Evolutionary conservation across 1,140 invertebrate species (phyloP).

Genomic region (Dinoponera quadriceps): DNA sequence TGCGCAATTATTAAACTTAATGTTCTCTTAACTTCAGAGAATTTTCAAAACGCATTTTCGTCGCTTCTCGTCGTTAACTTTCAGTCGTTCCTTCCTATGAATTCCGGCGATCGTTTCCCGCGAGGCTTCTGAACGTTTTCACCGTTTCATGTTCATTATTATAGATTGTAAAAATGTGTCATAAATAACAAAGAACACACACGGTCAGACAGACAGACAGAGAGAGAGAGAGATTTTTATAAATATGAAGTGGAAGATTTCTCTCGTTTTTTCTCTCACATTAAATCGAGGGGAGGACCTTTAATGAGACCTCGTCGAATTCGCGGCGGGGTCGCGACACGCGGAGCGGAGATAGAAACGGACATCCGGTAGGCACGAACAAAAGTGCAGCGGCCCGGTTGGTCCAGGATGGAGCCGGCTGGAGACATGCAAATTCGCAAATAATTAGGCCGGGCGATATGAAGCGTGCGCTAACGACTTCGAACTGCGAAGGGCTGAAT

Average conservation of each 20-base stretch:
- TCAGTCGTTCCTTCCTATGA: too few relatives aligned
- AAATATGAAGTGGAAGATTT: background rate
- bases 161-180: too few relatives aligned
- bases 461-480: constrained; percentile 76
- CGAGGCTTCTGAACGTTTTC: too few relatives aligned
- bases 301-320: constrained; percentile 35
- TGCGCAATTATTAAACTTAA: background rate
- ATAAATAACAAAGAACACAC: too few relatives aligned
- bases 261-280: background rate
- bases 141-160: too few relatives aligned
- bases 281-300: constrained; percentile 11
- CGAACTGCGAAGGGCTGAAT: constrained; percentile 52
- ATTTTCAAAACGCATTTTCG: background rate
- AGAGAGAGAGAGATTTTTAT: constrained; percentile 12
- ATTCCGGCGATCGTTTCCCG: too few relatives aligned
- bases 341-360: constrained; percentile 52
- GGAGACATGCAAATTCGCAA: constrained; percentile 79
- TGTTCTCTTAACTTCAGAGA: background rate
- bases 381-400: constrained; percentile 66
- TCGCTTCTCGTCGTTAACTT: too few relatives aligned
- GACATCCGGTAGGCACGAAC: constrained; percentile 68
- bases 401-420: constrained; percentile 54
- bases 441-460: constrained; percentile 82
- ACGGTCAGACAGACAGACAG: background rate
- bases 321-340: constrained; percentile 44